Base-by-base conservation (phyloP, 2,888 invertebrate species). In the Malthinus seriepunctatus region DNA sequence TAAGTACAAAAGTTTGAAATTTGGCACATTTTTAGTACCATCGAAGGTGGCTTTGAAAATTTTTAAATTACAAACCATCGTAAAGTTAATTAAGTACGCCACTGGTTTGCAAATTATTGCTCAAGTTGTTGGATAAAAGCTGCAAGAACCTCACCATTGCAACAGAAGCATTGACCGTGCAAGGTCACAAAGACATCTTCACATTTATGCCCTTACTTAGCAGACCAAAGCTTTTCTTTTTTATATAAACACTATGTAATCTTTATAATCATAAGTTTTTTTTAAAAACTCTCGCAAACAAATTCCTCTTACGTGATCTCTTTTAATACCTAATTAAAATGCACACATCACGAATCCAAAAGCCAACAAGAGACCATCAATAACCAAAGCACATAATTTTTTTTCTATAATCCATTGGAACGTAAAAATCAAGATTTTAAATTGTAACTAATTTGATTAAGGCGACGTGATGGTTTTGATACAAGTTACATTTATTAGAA, bases 161-260 rank as follows among this genome's bases (percentile, higher is more conserved):
- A 63, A 57, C 61, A 63, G 67, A 67, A 69, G 66, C 69, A 69
- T 67, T 69, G 69, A 69, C 69, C 69, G 67, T 67, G 67, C 69
- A 69, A 69, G 69, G 69, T 69, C 69, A 69, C 61, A 68, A 67
- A 57, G 58, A 63, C 65, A 60, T 60, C 54, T 51, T 49, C 55
- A 50, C 56, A 51, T 48, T 34, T 55, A 55, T 32, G 48, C 55
- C 47, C 56, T 49, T 50, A 50, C 39, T n/a, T 56, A 50, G 44
- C 45, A 49, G 34, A 32, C 47, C 23, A 23, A 5, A 23, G 23
- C 23, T 23, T 23, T 23, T 5, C 23, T 23, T 23, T 23, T 23
- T 23, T 23, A 23, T 39, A 39, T 39, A 39, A 39, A 39, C 23
- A 23, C 23, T 23, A 23, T 23, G 23, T 23, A 23, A 23, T 23